Percentiles rank a stretch among this genome's conserved stretches.
Evolutionary conservation across 2,113 vertebrate species (phyloP).

Genomic region (Peromyscus californicus): DNA sequence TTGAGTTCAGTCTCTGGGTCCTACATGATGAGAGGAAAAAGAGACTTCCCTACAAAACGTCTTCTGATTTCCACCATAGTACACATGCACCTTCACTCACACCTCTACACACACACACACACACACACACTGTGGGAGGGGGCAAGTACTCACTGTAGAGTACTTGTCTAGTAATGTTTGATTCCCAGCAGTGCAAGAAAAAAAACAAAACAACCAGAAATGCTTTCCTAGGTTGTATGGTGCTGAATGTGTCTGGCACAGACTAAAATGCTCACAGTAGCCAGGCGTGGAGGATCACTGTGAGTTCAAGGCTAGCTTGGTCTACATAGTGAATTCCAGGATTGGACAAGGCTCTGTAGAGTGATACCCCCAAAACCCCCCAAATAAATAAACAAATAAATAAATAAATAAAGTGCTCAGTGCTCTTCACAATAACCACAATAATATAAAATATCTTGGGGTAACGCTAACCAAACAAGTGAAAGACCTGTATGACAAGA

Average conservation of each 20-base stretch:
- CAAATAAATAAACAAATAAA: too few species aligned
- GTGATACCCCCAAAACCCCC: neutral
- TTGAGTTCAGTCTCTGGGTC: neutral
- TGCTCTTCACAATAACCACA: too few species aligned
- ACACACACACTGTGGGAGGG: neutral
- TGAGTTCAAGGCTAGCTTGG: neutral
- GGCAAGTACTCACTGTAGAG: neutral
- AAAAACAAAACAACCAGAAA: neutral
- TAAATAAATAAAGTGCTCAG: too few species aligned
- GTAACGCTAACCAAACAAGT: too few species aligned
- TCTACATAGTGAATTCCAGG: neutral
- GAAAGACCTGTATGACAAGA: too few species aligned
- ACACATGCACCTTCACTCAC: neutral
- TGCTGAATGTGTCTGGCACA: neutral
- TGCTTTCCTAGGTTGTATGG: neutral
- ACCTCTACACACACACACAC: neutral
- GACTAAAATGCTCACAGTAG: too few species aligned
- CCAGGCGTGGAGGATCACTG: too few species aligned
- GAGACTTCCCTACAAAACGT: neutral
- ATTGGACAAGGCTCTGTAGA: neutral
- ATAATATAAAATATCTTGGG: too few species aligned
- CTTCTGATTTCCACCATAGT: neutral
- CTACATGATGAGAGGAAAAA: neutral
- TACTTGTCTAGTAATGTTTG: neutral
- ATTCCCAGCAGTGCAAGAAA: neutral